Evolutionary conservation across 92 coral and sea anemone genomes (phyloP).

Genomic region (Bergia puertoricense): DNA sequence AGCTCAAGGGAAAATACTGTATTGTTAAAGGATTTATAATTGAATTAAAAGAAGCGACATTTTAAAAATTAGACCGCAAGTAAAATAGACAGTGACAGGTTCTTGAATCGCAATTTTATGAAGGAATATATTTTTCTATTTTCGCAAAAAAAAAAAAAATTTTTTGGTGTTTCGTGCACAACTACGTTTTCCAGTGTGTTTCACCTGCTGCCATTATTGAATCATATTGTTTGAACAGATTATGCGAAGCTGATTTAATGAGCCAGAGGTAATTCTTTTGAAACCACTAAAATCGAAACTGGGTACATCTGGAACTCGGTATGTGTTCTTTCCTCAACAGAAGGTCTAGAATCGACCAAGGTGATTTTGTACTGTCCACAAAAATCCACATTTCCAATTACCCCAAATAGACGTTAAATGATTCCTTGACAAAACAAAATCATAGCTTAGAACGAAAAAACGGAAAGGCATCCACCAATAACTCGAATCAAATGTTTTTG

Average conservation of each 20-base stretch:
- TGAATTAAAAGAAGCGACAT: not conserved
- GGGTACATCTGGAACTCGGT: not conserved
- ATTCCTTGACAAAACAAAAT: not conserved
- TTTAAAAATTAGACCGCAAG: constrained; percentile 4
- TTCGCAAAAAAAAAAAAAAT: not conserved
- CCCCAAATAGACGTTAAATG: not conserved
- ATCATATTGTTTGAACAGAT: not conserved
- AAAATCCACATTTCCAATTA: not conserved
- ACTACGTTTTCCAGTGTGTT: not conserved
- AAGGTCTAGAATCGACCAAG: not conserved
- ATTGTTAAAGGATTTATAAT: not conserved
- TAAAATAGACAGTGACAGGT: not conserved
- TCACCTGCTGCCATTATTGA: not conserved
- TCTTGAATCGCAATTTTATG: not conserved
- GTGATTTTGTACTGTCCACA: not conserved
- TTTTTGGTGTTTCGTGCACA: constrained; percentile 8
- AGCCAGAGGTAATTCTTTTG: not conserved
- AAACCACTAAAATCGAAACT: not conserved
- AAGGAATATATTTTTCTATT: not conserved
- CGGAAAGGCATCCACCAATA: not conserved
- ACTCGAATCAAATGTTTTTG: not conserved
- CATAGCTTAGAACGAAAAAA: not conserved
- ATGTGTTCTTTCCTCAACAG: not conserved
- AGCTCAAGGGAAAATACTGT: not conserved
- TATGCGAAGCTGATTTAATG: not conserved